Conservation (phyloP, 64 coral and sea anemone species). For the Acropora tenuis region DNA sequence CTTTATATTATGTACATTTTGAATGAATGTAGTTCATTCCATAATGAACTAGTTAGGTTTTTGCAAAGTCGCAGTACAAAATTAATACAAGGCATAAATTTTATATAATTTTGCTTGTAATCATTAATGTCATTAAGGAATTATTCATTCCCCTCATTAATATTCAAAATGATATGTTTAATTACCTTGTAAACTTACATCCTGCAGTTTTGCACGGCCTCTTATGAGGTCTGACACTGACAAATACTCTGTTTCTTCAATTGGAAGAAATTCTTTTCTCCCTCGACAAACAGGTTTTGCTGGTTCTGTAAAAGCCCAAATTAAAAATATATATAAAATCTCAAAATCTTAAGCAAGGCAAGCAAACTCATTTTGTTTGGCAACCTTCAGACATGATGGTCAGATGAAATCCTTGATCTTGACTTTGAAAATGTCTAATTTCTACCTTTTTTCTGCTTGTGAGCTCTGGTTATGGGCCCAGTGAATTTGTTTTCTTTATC, state of each 20-base stretch:
- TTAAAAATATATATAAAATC: no score
- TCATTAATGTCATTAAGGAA: no score
- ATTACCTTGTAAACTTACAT: slow-evolving; percentile 80
- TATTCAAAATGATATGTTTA: no score
- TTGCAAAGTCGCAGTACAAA: no score
- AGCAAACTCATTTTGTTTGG: not conserved
- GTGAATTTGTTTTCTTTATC: slow-evolving; percentile 25
- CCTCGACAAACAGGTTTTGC: slow-evolving; percentile 10
- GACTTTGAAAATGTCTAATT: not conserved
- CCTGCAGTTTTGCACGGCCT: slow-evolving; percentile 79
- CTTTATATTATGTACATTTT: no score
- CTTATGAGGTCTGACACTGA: slow-evolving; percentile 82
- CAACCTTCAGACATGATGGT: not conserved
- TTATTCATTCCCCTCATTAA: no score
- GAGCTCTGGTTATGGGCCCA: not conserved
- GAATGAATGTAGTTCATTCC: no score
- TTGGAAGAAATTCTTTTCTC: slow-evolving; percentile 71
- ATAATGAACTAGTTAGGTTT: no score
- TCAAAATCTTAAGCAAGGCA: not conserved
- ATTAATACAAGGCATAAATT: no score
- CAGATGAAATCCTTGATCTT: not conserved
- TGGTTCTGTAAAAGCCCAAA: not conserved
- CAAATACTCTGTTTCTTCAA: slow-evolving; percentile 83
- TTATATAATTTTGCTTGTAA: no score
- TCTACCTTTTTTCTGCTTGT: not conserved